Evolutionary conservation across 92 coral and sea anemone species (phyloP), one percentile per base, ranked within the genome.

Genomic region (Zoanthus solanderi): DNA sequence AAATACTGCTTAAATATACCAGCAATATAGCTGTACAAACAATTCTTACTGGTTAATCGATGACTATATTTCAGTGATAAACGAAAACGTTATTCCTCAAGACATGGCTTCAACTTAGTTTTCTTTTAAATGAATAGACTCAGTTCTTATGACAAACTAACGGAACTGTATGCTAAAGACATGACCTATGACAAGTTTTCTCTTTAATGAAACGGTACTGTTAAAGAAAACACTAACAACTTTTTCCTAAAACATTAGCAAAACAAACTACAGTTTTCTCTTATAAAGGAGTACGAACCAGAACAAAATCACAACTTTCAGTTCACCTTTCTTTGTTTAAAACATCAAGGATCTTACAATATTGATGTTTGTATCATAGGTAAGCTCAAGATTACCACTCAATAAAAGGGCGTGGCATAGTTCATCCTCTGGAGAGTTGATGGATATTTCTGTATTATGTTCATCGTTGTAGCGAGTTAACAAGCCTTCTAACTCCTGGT

Each of bases 61-160:
- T 17, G 67, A 60, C 67, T 60, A 60, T n/a, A 60, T 0, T 60
- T 14, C 23, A 60, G 67, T 60, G 67, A 60, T 60, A 60, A 60
- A 60, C 67, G 67, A 60, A 15, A 60, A 60, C 67, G 63, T 56
- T 10, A 56, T 56, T 56, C 14, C 63, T 56, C 63, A 56, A 56
- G 67, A 60, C 67, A 60, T 60, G 23, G 67, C 29, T 60, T 60
- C 67, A n/a, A 60, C 67, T 60, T 60, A 60, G 67, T 60, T 60
- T 60, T 60, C 67, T 60, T 13, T 60, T 60, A 60, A 60, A 60
- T 60, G 67, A 60, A 60, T 13, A 60, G 23, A 47, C 52, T 47
- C 52, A 47, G 52, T 47, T 23, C 23, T 23, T 23, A 23, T 23
- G 23, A 23, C 23, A 23, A 23, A 23, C 23, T 23, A 23, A 23